Evolutionary conservation across 1,140 invertebrate genomes (phyloP).

Genomic region (Papilio xuthus): DNA sequence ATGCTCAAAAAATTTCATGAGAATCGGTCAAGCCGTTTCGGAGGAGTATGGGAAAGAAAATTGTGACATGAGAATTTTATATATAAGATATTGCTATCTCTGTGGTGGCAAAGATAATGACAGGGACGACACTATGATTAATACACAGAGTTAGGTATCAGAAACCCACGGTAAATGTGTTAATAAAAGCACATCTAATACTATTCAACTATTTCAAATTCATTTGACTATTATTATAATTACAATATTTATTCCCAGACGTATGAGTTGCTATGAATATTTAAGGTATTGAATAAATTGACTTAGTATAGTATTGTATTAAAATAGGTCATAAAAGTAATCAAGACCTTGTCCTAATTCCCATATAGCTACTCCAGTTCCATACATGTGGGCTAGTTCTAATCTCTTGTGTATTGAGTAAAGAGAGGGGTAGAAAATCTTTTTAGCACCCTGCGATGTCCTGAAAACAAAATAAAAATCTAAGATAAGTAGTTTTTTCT

Average conservation of each 20-base stretch:
- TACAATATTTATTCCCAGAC: background rate
- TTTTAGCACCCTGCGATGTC: slow-evolving; percentile 84
- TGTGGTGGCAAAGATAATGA: too few species aligned
- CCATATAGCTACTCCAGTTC: slow-evolving; percentile 95
- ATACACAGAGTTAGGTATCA: too few species aligned
- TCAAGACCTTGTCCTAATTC: slow-evolving; percentile 97
- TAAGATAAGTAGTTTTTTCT: background rate
- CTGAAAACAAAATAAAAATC: slow-evolving; percentile 76
- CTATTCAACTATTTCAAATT: background rate
- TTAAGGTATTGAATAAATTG: background rate
- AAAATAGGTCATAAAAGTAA: slow-evolving; percentile 97
- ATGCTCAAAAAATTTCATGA: too few species aligned
- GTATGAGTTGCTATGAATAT: background rate
- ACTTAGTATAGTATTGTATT: slow-evolving; percentile 49
- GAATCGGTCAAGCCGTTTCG: too few species aligned
- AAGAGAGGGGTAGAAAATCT: slow-evolving; percentile 94
- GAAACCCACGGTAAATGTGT: too few species aligned
- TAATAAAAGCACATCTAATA: background rate
- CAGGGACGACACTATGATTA: too few species aligned
- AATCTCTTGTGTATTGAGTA: slow-evolving; percentile 91
- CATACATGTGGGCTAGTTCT: slow-evolving; percentile 89
- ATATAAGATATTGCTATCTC: too few species aligned
- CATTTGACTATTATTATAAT: slow-evolving; percentile 4
- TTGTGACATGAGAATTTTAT: too few species aligned
- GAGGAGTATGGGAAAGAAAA: too few species aligned